Evolutionary conservation across 2,888 invertebrate genomes (phyloP).

Genomic region (Eupithecia centaureata): DNA sequence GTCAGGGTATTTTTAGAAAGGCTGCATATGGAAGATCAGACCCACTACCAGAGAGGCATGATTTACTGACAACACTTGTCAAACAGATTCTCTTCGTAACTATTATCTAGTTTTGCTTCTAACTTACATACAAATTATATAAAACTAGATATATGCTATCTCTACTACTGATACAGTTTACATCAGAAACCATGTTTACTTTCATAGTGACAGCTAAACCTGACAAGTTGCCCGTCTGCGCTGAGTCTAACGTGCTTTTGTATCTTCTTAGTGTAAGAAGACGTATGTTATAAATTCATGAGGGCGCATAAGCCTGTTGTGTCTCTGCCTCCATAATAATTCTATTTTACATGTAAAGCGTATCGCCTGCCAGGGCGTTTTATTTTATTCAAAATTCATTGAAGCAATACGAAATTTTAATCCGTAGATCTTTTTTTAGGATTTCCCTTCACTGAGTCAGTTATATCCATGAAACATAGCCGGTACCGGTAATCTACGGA

Average conservation of each 20-base stretch:
- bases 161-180: background rate
- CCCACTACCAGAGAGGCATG: background rate
- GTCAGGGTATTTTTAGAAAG: background rate
- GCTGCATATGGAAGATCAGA: background rate
- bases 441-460: background rate
- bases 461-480: background rate
- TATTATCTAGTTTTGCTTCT: background rate
- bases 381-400: slow-evolving; percentile 38
- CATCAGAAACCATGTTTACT: background rate
- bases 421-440: slow-evolving; percentile 7
- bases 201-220: background rate
- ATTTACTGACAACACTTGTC: background rate
- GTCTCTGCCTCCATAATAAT: slow-evolving; percentile 43
- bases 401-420: slow-evolving; percentile 23
- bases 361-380: slow-evolving; percentile 35
- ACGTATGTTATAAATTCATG: slow-evolving; percentile 65
- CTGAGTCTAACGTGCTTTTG: slow-evolving; percentile 31
- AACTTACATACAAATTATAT: background rate
- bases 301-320: slow-evolving; percentile 52
- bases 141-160: background rate
- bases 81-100: background rate
- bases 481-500: background rate
- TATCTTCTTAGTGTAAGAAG: slow-evolving; percentile 57
- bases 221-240: slow-evolving; percentile 9
- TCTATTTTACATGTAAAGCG: slow-evolving; percentile 44